Base-by-base conservation (phyloP, 2,888 invertebrate species). In the Minunthozetes semirufus region DNA sequence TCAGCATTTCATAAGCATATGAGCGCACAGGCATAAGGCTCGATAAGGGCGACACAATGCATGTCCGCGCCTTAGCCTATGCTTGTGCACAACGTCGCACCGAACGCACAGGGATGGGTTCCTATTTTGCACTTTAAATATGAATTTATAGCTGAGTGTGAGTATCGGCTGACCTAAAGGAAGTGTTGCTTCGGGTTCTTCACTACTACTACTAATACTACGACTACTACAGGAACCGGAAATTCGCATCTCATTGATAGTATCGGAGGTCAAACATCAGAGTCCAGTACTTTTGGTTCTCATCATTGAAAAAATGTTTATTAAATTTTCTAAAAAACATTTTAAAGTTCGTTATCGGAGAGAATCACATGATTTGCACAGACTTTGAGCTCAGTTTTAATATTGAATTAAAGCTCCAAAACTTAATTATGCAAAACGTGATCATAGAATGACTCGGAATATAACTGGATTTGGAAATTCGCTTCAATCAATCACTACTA, bases 161-260 rank as follows among this genome's bases (percentile, higher is more conserved):
- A 38, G 38, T 33, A 63, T 63, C 63, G 56, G 56, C 63, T 38
- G 63, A 63, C 63, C 63, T 63, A 27, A 63, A 63, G 56, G 56
- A 56, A 56, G 56, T 56, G 56, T 56, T 56, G 25, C 9, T 25
- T 25, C 25, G 56, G 25, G 22, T 56, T 11, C n/a, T 11, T 6
- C 8, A 11, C 9, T 33, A 33, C 9, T 6, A 4, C 4, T 9
- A 6, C 33, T 33, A 33, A 25, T 56, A 56, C n/a, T n/a, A n/a
- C n/a, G n/a, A n/a, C n/a, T n/a, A n/a, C n/a, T 56, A 56, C 56
- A 56, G 56, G 56, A 56, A 56, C 56, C 56, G 56, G 56, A 56
- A 56, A 56, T 25, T 56, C 25, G 56, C 25, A 25, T 13, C 25
- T 56, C 56, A 56, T 9, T 56, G 56, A 56, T 56, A 56, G 15